A percentile compares a stretch with the other conserved stretches of the same genome.
phyloP scores from a whole-genome alignment of 2,888 invertebrate genomes.

The Xylota sylvarum region DNA sequence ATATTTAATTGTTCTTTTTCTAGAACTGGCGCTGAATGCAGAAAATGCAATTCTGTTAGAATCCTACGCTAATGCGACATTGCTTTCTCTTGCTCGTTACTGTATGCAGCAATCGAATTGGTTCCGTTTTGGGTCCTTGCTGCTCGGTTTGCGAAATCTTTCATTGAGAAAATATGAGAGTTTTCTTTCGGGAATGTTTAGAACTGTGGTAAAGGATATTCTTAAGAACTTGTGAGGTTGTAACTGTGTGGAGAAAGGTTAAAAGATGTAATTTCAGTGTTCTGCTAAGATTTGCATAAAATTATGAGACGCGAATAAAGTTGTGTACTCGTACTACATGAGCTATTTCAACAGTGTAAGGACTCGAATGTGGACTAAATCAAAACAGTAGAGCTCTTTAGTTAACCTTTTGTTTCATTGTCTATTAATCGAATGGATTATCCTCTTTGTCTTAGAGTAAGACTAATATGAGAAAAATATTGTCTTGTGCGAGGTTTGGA shows the following conservation, averaged over 20 bases:
- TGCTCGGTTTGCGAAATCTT: constrained; percentile 82
- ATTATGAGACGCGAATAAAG: too few relatives aligned
- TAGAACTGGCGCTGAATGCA: constrained; percentile 81
- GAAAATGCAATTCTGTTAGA: constrained; percentile 82
- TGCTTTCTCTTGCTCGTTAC: constrained; percentile 83
- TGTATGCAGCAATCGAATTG: constrained; percentile 83
- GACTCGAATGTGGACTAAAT: too few relatives aligned
- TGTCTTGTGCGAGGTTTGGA: too few relatives aligned
- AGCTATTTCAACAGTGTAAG: too few relatives aligned
- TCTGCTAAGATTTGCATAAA: too few relatives aligned
- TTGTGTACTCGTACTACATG: too few relatives aligned
- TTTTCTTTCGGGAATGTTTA: constrained; percentile 82
- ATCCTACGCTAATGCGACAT: constrained; percentile 81
- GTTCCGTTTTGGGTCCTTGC: constrained; percentile 83
- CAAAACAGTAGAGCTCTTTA: too few relatives aligned
- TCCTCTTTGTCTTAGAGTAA: too few relatives aligned
- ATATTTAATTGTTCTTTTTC: constrained; percentile 27
- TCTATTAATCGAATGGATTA: too few relatives aligned
- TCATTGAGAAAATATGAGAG: constrained; percentile 82
- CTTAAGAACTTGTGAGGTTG: constrained; percentile 71
- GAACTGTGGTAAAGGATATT: constrained; percentile 81
- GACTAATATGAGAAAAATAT: too few relatives aligned
- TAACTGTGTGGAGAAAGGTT: background rate
- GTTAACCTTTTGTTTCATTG: too few relatives aligned
- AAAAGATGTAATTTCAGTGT: too few relatives aligned